These are phyloP conservation scores for Drosophila nr. medialis DNA, from an alignment of 2,888 invertebrate species.

Conservation along the genomic window DNA sequence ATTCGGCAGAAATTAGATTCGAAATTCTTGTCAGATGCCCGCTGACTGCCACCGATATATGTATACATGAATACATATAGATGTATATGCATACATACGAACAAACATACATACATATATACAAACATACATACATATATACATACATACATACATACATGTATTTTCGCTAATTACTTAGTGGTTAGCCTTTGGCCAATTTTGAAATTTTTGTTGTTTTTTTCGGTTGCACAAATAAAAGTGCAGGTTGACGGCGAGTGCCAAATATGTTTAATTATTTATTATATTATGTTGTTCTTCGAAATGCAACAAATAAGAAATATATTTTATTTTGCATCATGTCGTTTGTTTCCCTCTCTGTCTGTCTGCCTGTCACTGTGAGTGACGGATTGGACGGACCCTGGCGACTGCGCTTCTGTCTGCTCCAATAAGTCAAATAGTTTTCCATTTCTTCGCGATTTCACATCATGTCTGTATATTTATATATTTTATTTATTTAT, in stretches of 20 bases:
- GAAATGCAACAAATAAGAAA: not conserved
- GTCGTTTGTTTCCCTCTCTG: not conserved
- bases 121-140: not conserved
- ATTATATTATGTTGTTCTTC: constrained; percentile 23
- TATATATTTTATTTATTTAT: constrained; percentile 2
- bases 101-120: not conserved
- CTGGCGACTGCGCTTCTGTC: constrained; percentile 61
- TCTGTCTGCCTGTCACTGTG: constrained; percentile 26
- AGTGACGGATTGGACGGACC: constrained; percentile 58
- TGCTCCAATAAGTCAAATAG: constrained; percentile 78
- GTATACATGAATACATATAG: not conserved
- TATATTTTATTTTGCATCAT: not conserved
- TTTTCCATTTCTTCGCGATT: constrained; percentile 67
- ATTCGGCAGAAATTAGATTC: constrained; percentile 50
- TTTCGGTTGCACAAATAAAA: not conserved
- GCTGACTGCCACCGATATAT: constrained; percentile 1
- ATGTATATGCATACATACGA: not conserved
- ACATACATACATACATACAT: too few relatives aligned
- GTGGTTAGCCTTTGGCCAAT: not conserved
- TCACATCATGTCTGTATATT: constrained; percentile 43
- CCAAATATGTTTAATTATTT: constrained; percentile 17
- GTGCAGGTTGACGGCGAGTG: not conserved
- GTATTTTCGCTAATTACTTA: not conserved
- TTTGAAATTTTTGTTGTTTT: not conserved
- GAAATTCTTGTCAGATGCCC: not conserved